phyloP scores from a whole-genome alignment of 2,888 invertebrate species.

The Brenthis daphne region DNA sequence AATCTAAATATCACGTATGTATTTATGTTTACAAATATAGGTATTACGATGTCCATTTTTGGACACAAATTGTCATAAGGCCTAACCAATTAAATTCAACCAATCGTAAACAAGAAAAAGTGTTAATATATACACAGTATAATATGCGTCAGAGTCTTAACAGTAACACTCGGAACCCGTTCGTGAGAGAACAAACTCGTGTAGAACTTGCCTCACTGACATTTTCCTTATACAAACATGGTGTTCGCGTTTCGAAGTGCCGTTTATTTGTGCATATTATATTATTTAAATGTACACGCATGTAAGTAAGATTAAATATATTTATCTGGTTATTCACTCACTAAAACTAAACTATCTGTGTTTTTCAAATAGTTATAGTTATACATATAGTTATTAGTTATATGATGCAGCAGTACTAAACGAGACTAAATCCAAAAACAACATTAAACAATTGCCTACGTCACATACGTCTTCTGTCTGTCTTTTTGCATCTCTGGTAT shows the following conservation, averaged over 20 bases:
- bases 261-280: conserved; percentile 9
- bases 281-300: not conserved
- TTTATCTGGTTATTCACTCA: not conserved
- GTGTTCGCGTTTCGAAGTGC: not conserved
- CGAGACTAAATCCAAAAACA: too few species aligned
- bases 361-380: not conserved
- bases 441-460: too few species aligned
- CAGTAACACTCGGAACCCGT: conserved; percentile 18
- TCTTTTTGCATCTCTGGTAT: too few species aligned
- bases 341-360: not conserved
- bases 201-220: not conserved
- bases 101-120: too few species aligned
- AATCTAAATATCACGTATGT: too few species aligned
- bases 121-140: not conserved
- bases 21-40: too few species aligned
- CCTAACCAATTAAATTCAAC: too few species aligned
- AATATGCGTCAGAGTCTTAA: conserved; percentile 5
- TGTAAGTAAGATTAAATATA: conserved; percentile 5
- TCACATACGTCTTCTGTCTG: too few species aligned
- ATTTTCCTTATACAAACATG: conserved; percentile 17
- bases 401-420: too few species aligned
- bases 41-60: too few species aligned
- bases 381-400: too few species aligned
- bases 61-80: not conserved
- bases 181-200: conserved; percentile 7